phyloP scores from a whole-genome alignment of 2,113 vertebrate genomes.

The Neotoma lepida region DNA sequence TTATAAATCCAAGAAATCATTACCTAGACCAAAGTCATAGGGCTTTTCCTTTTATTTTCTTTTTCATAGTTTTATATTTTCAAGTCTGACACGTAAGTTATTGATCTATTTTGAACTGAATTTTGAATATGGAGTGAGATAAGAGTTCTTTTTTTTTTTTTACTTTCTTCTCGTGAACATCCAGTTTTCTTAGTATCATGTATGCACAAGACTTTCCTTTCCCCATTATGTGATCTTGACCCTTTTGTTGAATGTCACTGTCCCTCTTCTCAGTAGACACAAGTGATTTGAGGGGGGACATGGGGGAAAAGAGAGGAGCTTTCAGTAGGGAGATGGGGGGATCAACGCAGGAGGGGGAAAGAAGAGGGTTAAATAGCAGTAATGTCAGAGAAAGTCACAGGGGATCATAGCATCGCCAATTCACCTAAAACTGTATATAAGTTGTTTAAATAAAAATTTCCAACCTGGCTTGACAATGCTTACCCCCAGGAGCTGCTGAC shows the following conservation, averaged over 20 bases:
- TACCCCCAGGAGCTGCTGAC: too few species aligned
- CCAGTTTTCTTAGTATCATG: not conserved
- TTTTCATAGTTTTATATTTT: not conserved
- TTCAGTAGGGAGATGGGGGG: not conserved
- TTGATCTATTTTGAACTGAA: not conserved
- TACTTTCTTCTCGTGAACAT: not conserved
- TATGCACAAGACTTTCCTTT: not conserved
- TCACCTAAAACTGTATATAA: not conserved
- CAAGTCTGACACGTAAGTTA: not conserved
- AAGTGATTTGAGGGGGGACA: not conserved
- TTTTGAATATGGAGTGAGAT: not conserved
- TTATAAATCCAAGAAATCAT: not conserved
- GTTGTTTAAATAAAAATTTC: not conserved
- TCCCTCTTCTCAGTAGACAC: not conserved
- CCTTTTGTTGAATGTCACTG: not conserved
- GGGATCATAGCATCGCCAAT: not conserved
- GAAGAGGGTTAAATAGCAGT: not conserved
- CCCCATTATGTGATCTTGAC: not conserved
- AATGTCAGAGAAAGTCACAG: not conserved
- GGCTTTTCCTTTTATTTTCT: not conserved
- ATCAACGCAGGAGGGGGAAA: not conserved
- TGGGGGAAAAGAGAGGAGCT: not conserved
- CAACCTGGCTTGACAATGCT: not conserved
- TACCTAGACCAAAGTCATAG: not conserved
- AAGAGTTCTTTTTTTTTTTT: not conserved